Evolutionary conservation across 2,888 invertebrate species (phyloP).

Genomic region (Ormyrus thymus): DNA sequence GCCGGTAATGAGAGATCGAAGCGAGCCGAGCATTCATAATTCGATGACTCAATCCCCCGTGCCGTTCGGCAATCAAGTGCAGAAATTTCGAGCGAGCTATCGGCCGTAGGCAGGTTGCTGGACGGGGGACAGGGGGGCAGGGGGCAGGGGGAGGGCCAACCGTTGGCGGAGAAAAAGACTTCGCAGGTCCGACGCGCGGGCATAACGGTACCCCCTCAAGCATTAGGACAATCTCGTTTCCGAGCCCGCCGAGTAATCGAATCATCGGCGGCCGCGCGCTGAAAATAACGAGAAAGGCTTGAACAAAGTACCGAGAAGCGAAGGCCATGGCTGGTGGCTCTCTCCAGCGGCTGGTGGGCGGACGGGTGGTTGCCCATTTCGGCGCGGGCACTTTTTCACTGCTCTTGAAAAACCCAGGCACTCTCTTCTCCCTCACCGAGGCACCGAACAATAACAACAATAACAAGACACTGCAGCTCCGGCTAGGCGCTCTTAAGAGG

Average conservation of each 20-base stretch:
- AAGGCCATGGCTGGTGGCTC: constrained; percentile 76
- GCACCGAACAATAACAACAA: no score
- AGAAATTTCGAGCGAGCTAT: constrained; percentile 30
- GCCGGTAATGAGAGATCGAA: not conserved
- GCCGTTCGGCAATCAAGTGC: constrained; percentile 27
- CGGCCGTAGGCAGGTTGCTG: not conserved
- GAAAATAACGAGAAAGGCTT: not conserved
- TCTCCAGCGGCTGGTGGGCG: constrained; percentile 88
- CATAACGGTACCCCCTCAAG: constrained; percentile 5
- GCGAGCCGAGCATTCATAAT: not conserved
- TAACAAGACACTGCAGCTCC: not conserved
- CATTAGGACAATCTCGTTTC: not conserved
- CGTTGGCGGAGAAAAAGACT: not conserved
- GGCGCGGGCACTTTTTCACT: constrained; percentile 35
- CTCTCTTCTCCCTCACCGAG: not conserved
- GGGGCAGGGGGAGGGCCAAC: not conserved
- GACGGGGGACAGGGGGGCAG: not conserved
- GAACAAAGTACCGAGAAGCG: constrained; percentile 68
- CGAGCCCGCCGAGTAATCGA: not conserved
- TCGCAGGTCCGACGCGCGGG: constrained; percentile 3
- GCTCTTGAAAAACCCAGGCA: no score
- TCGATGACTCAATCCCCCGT: no score
- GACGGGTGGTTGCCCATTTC: constrained; percentile 90
- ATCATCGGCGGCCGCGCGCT: no score
- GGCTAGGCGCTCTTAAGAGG: not conserved